Evolutionary conservation across 2,113 vertebrate species (phyloP).

Genomic region (Oenanthe oenanthe): DNA sequence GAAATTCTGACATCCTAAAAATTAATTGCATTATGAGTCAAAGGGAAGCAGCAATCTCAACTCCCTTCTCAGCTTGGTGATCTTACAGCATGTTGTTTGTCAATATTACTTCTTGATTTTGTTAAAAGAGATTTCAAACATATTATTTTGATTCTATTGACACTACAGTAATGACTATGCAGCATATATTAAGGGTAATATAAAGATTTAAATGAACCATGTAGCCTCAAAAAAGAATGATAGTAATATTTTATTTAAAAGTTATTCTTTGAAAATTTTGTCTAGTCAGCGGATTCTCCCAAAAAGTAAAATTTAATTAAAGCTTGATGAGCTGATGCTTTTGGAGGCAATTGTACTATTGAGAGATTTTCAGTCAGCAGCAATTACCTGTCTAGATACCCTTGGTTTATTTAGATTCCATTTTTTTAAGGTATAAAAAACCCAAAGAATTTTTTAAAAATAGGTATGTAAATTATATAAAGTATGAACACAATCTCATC

Average conservation of each 20-base stretch:
- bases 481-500: not conserved
- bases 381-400: not conserved
- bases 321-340: not conserved
- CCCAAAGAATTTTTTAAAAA: not conserved
- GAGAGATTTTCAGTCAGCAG: not conserved
- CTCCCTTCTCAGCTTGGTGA: not conserved
- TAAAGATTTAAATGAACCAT: not conserved
- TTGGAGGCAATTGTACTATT: not conserved
- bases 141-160: not conserved
- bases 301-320: not conserved
- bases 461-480: not conserved
- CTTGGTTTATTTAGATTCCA: not conserved
- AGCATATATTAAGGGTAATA: not conserved
- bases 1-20: constrained; percentile 3
- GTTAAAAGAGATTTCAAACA: not conserved
- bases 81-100: not conserved
- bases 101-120: not conserved
- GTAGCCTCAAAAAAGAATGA: not conserved
- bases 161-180: not conserved
- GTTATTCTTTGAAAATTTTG: not conserved
- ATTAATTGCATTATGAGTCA: not conserved
- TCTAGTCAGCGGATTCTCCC: not conserved
- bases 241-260: not conserved
- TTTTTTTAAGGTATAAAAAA: not conserved
- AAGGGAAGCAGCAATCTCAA: not conserved